Evolutionary conservation across 2,888 invertebrate species (phyloP).

Genomic region (Rhingia rostrata): DNA sequence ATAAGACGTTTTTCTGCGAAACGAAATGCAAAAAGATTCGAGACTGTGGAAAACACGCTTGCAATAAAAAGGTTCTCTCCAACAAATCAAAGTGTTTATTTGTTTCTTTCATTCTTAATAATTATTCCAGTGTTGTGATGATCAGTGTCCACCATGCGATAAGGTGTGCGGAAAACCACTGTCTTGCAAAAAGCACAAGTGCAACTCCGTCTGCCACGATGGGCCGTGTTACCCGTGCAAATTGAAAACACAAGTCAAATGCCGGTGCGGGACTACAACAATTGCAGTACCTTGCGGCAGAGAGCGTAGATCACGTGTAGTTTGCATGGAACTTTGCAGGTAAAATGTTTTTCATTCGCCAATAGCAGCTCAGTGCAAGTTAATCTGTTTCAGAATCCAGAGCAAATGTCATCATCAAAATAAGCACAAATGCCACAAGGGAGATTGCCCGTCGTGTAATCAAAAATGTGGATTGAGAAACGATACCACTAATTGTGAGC

Average conservation of each 20-base stretch:
- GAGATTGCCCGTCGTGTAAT: slow-evolving; percentile 91
- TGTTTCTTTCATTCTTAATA: background rate
- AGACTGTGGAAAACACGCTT: slow-evolving; percentile 93
- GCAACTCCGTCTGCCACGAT: slow-evolving; percentile 89
- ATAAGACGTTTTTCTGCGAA: slow-evolving; percentile 93
- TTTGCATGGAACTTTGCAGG: slow-evolving; percentile 89
- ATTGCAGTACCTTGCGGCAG: slow-evolving; percentile 94
- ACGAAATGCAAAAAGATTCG: slow-evolving; percentile 92
- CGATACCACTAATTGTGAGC: slow-evolving; percentile 81
- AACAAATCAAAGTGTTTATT: background rate
- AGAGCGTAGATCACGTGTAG: slow-evolving; percentile 89
- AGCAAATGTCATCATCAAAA: slow-evolving; percentile 94
- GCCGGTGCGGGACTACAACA: slow-evolving; percentile 91
- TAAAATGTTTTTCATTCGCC: slow-evolving; percentile 77
- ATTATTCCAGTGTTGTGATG: slow-evolving; percentile 89
- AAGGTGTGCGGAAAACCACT: slow-evolving; percentile 92
- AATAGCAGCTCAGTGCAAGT: too few species aligned
- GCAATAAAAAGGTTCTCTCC: slow-evolving; percentile 89
- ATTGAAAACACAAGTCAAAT: slow-evolving; percentile 84
- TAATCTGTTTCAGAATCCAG: slow-evolving; percentile 84
- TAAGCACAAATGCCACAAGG: slow-evolving; percentile 91
- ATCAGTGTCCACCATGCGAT: slow-evolving; percentile 92
- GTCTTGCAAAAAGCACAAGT: slow-evolving; percentile 94
- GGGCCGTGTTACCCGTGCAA: slow-evolving; percentile 92
- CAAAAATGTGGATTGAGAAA: slow-evolving; percentile 87